Evolutionary conservation across 2,888 invertebrate genomes (phyloP).

Genomic region (Cataglyphis altisquamis): DNA sequence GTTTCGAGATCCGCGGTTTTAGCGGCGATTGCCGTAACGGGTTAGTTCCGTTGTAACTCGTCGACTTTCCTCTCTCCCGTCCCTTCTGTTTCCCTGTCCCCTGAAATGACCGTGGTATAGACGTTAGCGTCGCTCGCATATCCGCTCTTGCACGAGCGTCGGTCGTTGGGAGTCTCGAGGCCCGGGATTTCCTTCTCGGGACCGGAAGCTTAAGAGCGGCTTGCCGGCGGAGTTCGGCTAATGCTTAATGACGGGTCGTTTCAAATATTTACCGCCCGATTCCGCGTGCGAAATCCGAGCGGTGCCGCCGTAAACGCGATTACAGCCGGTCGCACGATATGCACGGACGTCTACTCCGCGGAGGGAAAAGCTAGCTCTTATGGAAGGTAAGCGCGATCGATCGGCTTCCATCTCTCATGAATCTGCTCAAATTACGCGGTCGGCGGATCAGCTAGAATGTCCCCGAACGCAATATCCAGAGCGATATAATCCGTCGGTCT

Average conservation of each 20-base stretch:
- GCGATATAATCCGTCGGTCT: constrained; percentile 57
- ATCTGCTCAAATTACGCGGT: constrained; percentile 71
- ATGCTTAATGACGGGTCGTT: constrained; percentile 79
- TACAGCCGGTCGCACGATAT: constrained; percentile 65
- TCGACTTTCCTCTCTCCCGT: constrained; percentile 11
- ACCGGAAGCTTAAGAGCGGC: constrained; percentile 75
- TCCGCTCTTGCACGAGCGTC: constrained; percentile 55
- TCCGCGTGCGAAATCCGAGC: constrained; percentile 68
- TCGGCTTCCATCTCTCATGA: constrained; percentile 63
- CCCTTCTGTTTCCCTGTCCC: constrained; percentile 54
- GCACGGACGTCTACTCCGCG: constrained; percentile 45
- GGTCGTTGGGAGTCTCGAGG: constrained; percentile 60
- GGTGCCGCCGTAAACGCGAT: constrained; percentile 75
- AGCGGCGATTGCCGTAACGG: constrained; percentile 27
- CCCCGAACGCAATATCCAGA: constrained; percentile 51
- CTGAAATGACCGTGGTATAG: constrained; percentile 66
- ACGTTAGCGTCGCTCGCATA: constrained; percentile 66
- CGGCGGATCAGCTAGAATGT: constrained; percentile 62
- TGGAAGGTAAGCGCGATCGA: constrained; percentile 65
- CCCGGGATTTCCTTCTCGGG: constrained; percentile 74
- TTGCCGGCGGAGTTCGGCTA: constrained; percentile 71
- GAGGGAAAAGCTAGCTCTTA: constrained; percentile 60
- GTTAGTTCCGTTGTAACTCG: not conserved
- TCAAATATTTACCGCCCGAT: constrained; percentile 79
- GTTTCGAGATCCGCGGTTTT: constrained; percentile 28